These are phyloP conservation scores for Panthera tigris DNA, from an alignment of 2,113 vertebrate species.

Conservation along the genomic window DNA sequence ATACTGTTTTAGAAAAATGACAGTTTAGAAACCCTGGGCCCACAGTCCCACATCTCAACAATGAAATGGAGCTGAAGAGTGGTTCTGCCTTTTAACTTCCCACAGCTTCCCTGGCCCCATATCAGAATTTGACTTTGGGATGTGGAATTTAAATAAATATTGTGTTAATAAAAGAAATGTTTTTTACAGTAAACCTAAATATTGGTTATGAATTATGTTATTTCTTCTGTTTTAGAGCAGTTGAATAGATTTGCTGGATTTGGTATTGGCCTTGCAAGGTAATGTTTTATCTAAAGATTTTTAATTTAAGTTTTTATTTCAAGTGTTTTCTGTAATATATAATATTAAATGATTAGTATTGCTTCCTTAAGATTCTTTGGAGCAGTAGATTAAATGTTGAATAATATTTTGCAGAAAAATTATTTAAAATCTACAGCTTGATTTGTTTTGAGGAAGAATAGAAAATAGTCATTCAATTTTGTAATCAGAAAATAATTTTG, in stretches of 20 bases:
- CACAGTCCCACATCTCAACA: background rate
- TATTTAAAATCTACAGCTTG: slow-evolving; percentile 33
- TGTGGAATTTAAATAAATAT: background rate
- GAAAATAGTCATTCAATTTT: background rate
- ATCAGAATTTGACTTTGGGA: background rate
- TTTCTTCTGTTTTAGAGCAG: slow-evolving; percentile 88
- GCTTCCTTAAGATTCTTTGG: slow-evolving; percentile 14
- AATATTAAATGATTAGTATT: background rate
- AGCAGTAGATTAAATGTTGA: background rate
- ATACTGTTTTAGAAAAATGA: background rate
- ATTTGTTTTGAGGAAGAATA: background rate
- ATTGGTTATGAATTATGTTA: slow-evolving; percentile 62
- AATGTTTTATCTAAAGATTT: slow-evolving; percentile 68
- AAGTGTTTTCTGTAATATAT: background rate
- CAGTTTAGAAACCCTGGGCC: background rate
- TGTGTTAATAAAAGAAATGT: background rate
- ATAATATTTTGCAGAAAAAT: slow-evolving; percentile 30
- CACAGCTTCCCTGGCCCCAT: background rate
- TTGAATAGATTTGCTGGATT: slow-evolving; percentile 94
- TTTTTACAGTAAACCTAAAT: slow-evolving; percentile 41
- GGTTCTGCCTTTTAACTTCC: background rate
- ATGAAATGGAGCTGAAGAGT: background rate
- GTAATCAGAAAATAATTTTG: slow-evolving; percentile 36
- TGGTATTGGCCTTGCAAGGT: slow-evolving; percentile 96
- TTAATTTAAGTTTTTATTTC: slow-evolving; percentile 39